Percentiles rank a stretch among this genome's conserved stretches.
Evolutionary conservation across 2,888 invertebrate species (phyloP).

Genomic region (Hybos culiciformis): DNA sequence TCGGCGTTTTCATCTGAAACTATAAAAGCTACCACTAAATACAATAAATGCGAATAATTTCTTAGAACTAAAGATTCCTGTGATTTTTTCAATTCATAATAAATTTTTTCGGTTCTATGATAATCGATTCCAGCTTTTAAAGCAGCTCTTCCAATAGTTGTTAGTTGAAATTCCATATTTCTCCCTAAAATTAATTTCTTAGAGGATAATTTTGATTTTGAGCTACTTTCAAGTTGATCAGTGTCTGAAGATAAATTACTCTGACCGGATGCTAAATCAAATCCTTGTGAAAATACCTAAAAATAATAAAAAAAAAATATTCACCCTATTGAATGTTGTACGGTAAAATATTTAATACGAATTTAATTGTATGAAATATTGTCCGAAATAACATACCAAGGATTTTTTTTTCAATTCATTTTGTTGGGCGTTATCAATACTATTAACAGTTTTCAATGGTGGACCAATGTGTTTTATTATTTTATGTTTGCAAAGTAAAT

Average conservation of each 20-base stretch:
- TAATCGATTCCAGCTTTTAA: constrained; percentile 79
- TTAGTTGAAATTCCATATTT: constrained; percentile 43
- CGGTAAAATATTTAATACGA: constrained; percentile 8
- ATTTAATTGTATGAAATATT: neutral
- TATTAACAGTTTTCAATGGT: neutral
- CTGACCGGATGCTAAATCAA: constrained; percentile 8
- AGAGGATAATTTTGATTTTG: neutral
- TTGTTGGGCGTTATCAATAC: too few species aligned
- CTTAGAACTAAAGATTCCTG: constrained; percentile 62
- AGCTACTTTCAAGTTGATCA: too few species aligned
- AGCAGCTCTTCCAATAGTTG: constrained; percentile 62
- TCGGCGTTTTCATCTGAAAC: constrained; percentile 38
- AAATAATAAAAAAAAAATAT: too few species aligned
- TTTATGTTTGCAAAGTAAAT: too few species aligned
- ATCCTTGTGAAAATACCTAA: constrained; percentile 31
- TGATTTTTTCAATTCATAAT: constrained; percentile 58
- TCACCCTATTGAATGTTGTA: constrained; percentile 22
- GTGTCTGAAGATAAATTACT: neutral
- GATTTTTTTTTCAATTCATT: too few species aligned
- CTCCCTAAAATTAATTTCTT: constrained; percentile 28
- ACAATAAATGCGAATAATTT: constrained; percentile 74
- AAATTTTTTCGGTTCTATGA: constrained; percentile 52
- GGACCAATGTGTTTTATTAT: constrained; percentile 20
- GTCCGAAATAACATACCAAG: too few species aligned
- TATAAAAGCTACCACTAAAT: constrained; percentile 46